Percentiles rank a stretch among this genome's conserved stretches.
Evolutionary conservation across 2,113 vertebrate species (phyloP).

Genomic region (Bettongia penicillata): DNA sequence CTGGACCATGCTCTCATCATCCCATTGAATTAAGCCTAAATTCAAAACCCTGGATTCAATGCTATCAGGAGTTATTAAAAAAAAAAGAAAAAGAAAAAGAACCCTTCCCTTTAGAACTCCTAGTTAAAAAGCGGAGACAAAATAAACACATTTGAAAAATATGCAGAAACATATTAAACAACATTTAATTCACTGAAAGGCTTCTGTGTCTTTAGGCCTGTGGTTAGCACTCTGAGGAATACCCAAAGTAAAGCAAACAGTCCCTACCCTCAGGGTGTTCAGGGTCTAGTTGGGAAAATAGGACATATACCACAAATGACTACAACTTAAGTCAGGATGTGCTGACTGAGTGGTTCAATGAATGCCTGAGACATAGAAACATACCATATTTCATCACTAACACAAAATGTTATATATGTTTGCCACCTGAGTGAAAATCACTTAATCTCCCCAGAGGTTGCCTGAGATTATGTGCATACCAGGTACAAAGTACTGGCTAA

Average conservation of each 20-base stretch:
- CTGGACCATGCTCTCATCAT: neutral
- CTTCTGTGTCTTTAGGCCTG: neutral
- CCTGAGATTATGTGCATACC: neutral
- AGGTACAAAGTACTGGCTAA: neutral
- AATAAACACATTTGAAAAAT: neutral
- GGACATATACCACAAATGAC: neutral
- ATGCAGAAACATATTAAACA: neutral
- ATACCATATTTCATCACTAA: neutral
- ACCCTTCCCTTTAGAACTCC: neutral
- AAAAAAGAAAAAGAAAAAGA: no score
- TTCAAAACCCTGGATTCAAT: neutral
- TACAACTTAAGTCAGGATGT: neutral
- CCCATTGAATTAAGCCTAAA: neutral
- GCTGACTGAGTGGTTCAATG: neutral
- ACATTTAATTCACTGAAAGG: neutral
- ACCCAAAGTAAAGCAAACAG: neutral
- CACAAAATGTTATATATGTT: neutral
- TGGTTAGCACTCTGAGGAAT: neutral
- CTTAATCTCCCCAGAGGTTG: neutral
- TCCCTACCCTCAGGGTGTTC: neutral
- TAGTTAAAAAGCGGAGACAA: neutral
- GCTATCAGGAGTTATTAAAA: neutral
- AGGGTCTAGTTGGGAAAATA: neutral
- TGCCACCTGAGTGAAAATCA: neutral
- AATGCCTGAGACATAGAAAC: neutral